Base-by-base conservation (phyloP, 2,888 invertebrate genomes). In the Malachius bipustulatus region DNA sequence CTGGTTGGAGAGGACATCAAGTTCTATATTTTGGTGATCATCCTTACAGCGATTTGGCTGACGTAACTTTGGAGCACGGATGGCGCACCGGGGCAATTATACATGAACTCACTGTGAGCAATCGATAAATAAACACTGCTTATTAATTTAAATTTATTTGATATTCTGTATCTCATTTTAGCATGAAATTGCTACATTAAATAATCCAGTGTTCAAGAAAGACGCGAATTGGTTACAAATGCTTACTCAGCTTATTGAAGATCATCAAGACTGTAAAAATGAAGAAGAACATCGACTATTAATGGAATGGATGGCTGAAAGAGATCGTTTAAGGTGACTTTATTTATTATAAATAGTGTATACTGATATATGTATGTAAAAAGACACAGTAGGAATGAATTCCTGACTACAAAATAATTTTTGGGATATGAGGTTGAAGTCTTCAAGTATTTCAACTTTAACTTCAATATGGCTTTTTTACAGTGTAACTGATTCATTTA, bases 51-150 rank as follows among this genome's bases (percentile, higher is more conserved):
- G 97, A 97, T 66, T 71, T 97, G 38, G 96, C 94, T 4, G 94
- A 96, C 67, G 90, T 93, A 26, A 93, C 93, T 1, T 65, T 94
- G 19, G 85, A 91, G 56, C 91, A 94, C 62, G 94, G 94, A 32
- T 96, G 96, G 96, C 74, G 93, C 47, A 97, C 97, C 3, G 96
- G 94, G 1, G 96, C 96, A 24, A 94, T 97, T 43, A 94, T 97
- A 44, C 87, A 83, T 48, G 97, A 97, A 64, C 65, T 97, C 27
- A 82, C 82, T 49, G 91, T 91, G 60, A 63, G 66, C 54, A 28
- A 19, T 6, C 6, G 6, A 19, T 19, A 19, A 8, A 19, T 19
- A 19, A 19, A 19, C 24, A n/a, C 24, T n/a, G 24, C n/a, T 19
- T 19, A 24, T 4, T 32, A 16, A 29, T 4, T 28, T 30, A 12